Percentiles rank a stretch among this genome's conserved stretches.
These are phyloP conservation scores for Aleiodes alternator DNA, from an alignment of 2,888 invertebrate genomes.

Conservation along the genomic window DNA sequence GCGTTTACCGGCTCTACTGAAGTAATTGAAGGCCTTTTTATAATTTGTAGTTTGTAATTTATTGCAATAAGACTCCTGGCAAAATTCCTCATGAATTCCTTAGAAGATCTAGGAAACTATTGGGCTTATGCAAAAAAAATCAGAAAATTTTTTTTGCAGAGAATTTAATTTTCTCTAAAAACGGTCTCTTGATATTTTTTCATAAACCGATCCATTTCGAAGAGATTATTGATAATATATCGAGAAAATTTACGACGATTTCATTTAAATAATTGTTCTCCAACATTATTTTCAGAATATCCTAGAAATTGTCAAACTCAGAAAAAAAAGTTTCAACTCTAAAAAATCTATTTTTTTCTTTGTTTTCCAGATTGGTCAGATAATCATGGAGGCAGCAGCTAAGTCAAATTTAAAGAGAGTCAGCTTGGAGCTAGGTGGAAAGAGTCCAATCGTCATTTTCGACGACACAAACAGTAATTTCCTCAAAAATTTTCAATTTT, in stretches of 20 bases:
- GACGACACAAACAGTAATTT: constrained; percentile 77
- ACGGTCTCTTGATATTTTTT: no score
- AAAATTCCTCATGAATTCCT: not conserved
- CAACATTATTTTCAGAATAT: no score
- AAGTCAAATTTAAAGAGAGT: constrained; percentile 79
- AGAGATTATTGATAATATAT: no score
- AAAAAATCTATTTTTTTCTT: not conserved
- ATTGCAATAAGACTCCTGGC: no score
- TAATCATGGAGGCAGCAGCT: constrained; percentile 78
- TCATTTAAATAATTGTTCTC: no score
- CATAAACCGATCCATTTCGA: no score
- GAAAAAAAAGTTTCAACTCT: no score
- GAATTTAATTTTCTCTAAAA: no score
- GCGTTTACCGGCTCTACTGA: constrained; percentile 88
- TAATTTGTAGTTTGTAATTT: no score
- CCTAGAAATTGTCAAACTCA: no score
- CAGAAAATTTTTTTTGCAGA: no score
- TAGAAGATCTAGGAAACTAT: not conserved
- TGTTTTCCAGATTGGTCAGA: constrained; percentile 75
- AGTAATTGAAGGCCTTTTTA: constrained; percentile 67
- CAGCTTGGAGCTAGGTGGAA: constrained; percentile 81
- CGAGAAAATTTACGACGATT: no score
- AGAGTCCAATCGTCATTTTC: constrained; percentile 80
- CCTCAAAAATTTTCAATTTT: constrained; percentile 56
- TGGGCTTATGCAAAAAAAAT: not conserved